Conservation (phyloP, 2,113 vertebrate species). For the Phalacrocorax pelagicus region DNA sequence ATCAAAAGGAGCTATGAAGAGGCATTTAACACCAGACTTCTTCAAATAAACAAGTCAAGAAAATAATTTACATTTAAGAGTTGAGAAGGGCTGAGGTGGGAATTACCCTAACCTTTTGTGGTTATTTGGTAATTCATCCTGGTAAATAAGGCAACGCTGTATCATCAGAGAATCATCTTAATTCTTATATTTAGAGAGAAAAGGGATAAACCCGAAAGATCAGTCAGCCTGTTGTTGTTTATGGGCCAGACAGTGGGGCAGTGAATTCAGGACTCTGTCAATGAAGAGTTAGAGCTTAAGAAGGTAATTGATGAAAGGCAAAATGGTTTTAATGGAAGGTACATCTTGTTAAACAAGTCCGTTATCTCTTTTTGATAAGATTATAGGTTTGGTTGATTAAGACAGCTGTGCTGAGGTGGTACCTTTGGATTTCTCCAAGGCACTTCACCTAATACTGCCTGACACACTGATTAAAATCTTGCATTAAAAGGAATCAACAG, state of each 20-base stretch:
- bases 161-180: not conserved
- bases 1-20: not conserved
- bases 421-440: slow-evolving; percentile 1
- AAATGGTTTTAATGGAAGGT: slow-evolving; percentile 3
- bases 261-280: not conserved
- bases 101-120: not conserved
- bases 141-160: not conserved
- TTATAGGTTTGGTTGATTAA: not conserved
- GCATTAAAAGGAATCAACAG: not conserved
- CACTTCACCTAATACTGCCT: not conserved
- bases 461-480: slow-evolving; percentile 29
- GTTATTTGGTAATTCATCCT: not conserved
- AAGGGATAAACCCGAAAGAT: not conserved
- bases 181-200: not conserved
- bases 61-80: not conserved
- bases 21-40: not conserved
- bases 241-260: not conserved
- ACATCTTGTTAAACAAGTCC: not conserved
- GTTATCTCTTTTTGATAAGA: slow-evolving; percentile 31
- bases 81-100: not conserved
- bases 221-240: not conserved
- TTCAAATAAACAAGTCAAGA: not conserved
- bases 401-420: not conserved
- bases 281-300: not conserved
- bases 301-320: not conserved